Conservation (phyloP, 2,113 vertebrate species). For the Aleadryas rufinucha region DNA sequence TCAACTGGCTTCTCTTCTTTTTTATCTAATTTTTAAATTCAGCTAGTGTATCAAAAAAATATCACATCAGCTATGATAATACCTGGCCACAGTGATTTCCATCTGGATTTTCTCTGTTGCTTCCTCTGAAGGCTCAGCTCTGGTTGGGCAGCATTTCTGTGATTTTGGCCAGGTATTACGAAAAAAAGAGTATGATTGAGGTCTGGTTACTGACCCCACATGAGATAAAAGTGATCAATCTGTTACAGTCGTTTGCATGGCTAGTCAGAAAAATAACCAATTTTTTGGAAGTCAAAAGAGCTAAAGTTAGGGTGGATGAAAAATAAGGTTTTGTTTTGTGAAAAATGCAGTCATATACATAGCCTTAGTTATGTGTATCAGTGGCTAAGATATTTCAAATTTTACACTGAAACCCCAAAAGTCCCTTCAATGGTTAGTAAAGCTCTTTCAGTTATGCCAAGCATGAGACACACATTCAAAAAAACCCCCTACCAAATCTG, state of each 20-base stretch:
- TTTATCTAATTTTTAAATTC: background rate
- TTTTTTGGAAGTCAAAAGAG: background rate
- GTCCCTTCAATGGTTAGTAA: background rate
- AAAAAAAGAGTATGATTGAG: background rate
- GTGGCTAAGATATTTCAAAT: background rate
- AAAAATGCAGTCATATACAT: accelerated
- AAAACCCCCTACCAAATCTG: background rate
- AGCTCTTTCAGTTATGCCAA: background rate
- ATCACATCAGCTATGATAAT: background rate
- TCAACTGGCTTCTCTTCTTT: accelerated
- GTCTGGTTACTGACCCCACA: background rate
- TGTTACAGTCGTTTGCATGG: background rate
- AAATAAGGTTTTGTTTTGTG: background rate
- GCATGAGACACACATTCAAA: accelerated
- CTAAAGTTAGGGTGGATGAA: background rate
- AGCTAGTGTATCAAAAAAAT: background rate
- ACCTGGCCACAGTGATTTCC: background rate
- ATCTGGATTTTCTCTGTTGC: background rate
- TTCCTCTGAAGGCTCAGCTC: background rate
- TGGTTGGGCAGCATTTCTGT: background rate
- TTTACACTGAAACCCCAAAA: background rate
- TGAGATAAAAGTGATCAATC: background rate
- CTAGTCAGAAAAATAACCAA: background rate
- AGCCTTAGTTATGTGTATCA: background rate
- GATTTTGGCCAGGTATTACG: background rate